Evolutionary conservation across 2,888 invertebrate species (phyloP), one percentile per base, ranked within the genome.

Genomic region (Epirrhoe alternata): DNA sequence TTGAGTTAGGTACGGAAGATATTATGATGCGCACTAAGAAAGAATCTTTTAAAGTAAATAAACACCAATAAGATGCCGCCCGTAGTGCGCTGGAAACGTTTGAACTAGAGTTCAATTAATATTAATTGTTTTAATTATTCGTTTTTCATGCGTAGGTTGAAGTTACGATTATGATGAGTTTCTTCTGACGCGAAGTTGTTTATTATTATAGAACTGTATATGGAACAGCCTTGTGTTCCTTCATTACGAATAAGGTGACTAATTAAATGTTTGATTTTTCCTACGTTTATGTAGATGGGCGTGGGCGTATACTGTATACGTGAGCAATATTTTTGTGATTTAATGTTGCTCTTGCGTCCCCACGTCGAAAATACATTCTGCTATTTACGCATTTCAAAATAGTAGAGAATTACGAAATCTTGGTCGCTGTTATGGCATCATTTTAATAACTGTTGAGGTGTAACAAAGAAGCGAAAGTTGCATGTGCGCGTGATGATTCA

Each of bases 211-310:
- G 83, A 73, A 84, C 89, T 88, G 74, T 88, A 87, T 88, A 91
- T 83, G 92, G 90, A 71, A 74, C 77, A 86, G 73, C 92, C 92
- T 92, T 91, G 90, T 85, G 84, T 85, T 87, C 84, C 86, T 81
- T 82, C 80, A 78, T 83, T 78, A 86, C 88, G 74, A 84, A 89
- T 89, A 90, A 80, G 89, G 90, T 77, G 85, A 83, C 86, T 91
- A 89, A 90, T 92, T 90, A 89, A 87, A 85, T 88, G 83, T 85
- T 86, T 86, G 82, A 89, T 80, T 90, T 92, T 91, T 91, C 89
- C 89, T 86, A 80, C 82, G 82, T 87, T 88, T 86, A 84, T 81
- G 82, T 81, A 84, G 84, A 77, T 74, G 69, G 52, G 83, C 77
- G 91, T 91, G 85, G 90, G 90, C 79, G 88, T 64, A 64, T 77